A percentile compares a stretch with the other conserved stretches of the same genome.
These are phyloP conservation scores for Sterna hirundo DNA, from an alignment of 2,113 vertebrate species.

Conservation along the genomic window DNA sequence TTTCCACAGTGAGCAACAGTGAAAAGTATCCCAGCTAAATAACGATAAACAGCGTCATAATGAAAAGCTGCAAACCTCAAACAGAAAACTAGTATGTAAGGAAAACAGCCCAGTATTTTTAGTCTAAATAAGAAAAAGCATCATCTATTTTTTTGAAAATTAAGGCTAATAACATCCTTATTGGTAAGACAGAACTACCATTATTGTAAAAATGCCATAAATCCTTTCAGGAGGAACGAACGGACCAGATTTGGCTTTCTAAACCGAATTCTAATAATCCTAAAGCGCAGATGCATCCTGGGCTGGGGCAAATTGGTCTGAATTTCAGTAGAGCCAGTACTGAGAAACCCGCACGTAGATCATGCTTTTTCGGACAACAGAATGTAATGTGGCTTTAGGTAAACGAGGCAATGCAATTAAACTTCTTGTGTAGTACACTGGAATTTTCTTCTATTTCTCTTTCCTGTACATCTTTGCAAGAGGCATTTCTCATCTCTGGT, in stretches of 20 bases:
- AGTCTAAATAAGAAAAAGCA: background rate
- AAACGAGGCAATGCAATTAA: background rate
- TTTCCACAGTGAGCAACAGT: background rate
- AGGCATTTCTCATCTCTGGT: background rate
- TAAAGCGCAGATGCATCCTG: background rate
- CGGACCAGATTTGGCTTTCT: background rate
- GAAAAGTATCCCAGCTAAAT: background rate
- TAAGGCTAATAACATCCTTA: no score
- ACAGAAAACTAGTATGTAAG: background rate
- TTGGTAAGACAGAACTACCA: background rate
- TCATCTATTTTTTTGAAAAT: background rate
- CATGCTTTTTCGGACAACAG: background rate
- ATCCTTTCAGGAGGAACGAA: background rate
- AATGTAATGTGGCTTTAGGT: background rate
- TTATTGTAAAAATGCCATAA: background rate
- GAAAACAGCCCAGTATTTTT: background rate
- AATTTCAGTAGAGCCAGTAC: background rate
- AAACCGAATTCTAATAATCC: background rate
- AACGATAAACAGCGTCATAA: background rate
- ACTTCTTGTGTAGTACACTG: background rate
- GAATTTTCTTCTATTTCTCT: background rate
- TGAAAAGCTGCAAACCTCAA: background rate
- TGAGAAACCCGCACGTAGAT: background rate
- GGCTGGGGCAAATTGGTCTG: background rate
- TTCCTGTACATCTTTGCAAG: fast-evolving